These are phyloP conservation scores for Ylistrum balloti DNA, from an alignment of 1,140 invertebrate species.

Conservation along the genomic window DNA sequence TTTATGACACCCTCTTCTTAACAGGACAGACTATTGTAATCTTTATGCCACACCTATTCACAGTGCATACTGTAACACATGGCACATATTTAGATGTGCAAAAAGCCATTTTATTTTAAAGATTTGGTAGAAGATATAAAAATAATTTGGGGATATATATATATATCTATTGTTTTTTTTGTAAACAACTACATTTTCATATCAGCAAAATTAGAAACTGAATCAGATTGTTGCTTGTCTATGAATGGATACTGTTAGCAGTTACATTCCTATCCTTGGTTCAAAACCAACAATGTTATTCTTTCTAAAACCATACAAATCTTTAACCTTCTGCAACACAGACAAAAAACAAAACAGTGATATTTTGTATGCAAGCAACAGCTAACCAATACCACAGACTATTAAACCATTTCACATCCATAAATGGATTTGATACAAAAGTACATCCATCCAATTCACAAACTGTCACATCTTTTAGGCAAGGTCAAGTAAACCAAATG, in stretches of 20 bases:
- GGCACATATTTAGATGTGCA: not conserved
- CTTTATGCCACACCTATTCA: not conserved
- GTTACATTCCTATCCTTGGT: not conserved
- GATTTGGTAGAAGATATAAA: not conserved
- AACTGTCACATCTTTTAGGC: not conserved
- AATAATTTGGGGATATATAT: not conserved
- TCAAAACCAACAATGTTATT: not conserved
- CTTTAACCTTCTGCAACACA: not conserved
- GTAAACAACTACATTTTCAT: constrained; percentile 18
- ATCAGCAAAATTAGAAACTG: not conserved
- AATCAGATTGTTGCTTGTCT: not conserved
- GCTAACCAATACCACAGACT: not conserved
- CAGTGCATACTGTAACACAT: not conserved
- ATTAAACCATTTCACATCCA: not conserved
- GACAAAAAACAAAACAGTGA: not conserved
- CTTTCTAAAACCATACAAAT: not conserved
- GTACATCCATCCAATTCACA: not conserved
- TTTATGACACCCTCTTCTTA: not conserved
- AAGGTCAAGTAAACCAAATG: not conserved
- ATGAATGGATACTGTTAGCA: not conserved
- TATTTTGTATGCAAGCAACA: not conserved
- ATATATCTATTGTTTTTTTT: not conserved
- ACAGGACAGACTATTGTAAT: not conserved
- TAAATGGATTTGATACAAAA: not conserved
- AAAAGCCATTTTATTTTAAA: constrained; percentile 10